These are phyloP conservation scores for Pollachius pollachius DNA, from an alignment of 2,113 vertebrate genomes.

Conservation along the genomic window DNA sequence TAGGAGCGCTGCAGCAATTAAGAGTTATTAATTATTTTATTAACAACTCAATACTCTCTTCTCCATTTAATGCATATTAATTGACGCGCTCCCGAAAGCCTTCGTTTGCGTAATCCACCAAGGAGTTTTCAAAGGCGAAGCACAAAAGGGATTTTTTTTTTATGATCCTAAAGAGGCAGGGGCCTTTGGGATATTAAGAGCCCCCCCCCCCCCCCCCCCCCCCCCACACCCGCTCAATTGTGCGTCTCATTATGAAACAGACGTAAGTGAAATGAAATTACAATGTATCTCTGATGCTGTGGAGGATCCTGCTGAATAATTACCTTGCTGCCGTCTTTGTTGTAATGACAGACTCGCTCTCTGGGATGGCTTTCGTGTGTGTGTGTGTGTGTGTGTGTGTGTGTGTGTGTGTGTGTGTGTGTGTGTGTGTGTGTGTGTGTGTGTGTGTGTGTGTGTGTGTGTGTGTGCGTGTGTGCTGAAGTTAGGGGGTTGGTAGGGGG, in stretches of 20 bases:
- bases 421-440: constrained; percentile 2
- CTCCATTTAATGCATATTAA: constrained; percentile 72
- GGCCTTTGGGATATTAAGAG: constrained; percentile 63
- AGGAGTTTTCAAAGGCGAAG: constrained; percentile 70
- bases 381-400: background rate
- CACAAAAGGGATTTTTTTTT: constrained; percentile 61
- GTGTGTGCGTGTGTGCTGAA: background rate
- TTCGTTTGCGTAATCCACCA: constrained; percentile 63
- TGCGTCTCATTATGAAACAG: constrained; percentile 64
- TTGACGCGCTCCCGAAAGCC: constrained; percentile 63
- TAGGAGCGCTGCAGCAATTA: constrained; percentile 53
- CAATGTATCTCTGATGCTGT: constrained; percentile 59
- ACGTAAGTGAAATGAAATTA: constrained; percentile 73
- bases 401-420: background rate
- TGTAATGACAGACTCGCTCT: constrained; percentile 51
- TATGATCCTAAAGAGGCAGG: constrained; percentile 69
- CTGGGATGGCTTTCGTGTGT: constrained; percentile 23
- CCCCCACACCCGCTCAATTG: constrained; percentile 44
- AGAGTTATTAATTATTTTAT: constrained; percentile 66
- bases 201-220: constrained; percentile 12
- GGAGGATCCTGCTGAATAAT: constrained; percentile 63
- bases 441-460: background rate
- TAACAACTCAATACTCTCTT: constrained; percentile 66
- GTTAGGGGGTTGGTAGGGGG: constrained; percentile 2
- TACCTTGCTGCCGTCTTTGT: constrained; percentile 57